Base-by-base conservation (phyloP, 2,113 vertebrate genomes). In the Sorex fumeus region DNA sequence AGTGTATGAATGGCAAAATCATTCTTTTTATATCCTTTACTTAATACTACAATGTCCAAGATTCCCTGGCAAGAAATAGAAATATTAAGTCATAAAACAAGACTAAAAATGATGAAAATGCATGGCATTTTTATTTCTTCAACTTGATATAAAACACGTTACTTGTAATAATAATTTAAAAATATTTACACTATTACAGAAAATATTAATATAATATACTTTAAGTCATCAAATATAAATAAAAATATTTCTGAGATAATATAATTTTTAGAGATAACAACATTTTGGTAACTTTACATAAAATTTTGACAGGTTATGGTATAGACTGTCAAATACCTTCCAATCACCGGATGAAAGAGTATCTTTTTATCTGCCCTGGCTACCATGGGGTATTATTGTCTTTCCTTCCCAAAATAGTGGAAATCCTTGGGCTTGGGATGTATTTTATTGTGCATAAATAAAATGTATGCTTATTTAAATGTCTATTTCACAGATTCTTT, bases 11-110 rank as follows among this genome's bases (percentile, higher is more conserved):
- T 99, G 95, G 97, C 95, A 88, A 98, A 97, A 40, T 99, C 98
- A 71, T 96, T 95, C 91, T 96, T 98, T 57, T 95, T 96, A 80
- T 97, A 96, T 60, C 97, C 97, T 93, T 98, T 97, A 95, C 98
- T 99, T 88, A 99, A 97, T 88, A 99, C 98, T 90, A 99, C 95
- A 97, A 99, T 99, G 97, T 99, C 99, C 97, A 99, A 97, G 96
- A 99, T 99, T 74, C 99, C 99, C 99, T 99, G 97, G 76, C 97
- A 98, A 93, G 96, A 96, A 91, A 96, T 90, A 89, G 2, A 87
- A n/a, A 81, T 66, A 85, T 36, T 88, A 82, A 25, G 62, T 18
- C 0, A 12, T 96, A 53, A 87, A 67, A 82, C n/a, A 84, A 82
- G 83, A 64, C 13, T 53, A 67, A 84, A 77, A 71, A 45, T 16